These are phyloP conservation scores for Tragopan temminckii DNA, from an alignment of 2,797 vertebrate species.

Conservation along the genomic window DNA sequence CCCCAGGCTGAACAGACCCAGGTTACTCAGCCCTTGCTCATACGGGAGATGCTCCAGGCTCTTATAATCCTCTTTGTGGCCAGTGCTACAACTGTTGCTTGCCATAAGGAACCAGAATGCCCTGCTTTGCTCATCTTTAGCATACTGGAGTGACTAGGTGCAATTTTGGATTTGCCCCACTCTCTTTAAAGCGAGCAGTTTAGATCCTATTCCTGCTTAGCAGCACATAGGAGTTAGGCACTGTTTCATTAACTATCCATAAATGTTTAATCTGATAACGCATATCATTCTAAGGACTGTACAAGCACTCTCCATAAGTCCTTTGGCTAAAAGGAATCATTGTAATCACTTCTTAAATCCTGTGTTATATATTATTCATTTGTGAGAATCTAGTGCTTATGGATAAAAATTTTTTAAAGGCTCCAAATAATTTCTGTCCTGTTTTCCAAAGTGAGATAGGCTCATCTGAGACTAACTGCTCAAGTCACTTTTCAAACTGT, in stretches of 20 bases:
- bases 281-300: not conserved
- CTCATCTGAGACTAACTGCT: not conserved
- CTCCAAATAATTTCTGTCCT: not conserved
- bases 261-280: not conserved
- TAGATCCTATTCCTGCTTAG: not conserved
- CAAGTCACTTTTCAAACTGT: not conserved
- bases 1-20: no score
- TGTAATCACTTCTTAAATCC: not conserved
- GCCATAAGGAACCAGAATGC: not conserved
- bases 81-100: not conserved
- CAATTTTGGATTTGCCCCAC: not conserved
- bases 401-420: not conserved
- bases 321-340: not conserved
- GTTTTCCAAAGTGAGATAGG: not conserved
- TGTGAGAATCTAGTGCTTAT: not conserved
- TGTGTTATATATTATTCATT: not conserved
- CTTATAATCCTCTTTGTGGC: no score
- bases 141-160: not conserved
- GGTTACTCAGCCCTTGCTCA: no score
- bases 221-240: not conserved
- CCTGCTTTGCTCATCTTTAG: not conserved
- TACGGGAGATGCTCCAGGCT: no score
- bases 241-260: not conserved
- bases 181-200: not conserved
- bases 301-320: no score